phyloP scores from a whole-genome alignment of 2,113 vertebrate genomes.

The Suncus etruscus region DNA sequence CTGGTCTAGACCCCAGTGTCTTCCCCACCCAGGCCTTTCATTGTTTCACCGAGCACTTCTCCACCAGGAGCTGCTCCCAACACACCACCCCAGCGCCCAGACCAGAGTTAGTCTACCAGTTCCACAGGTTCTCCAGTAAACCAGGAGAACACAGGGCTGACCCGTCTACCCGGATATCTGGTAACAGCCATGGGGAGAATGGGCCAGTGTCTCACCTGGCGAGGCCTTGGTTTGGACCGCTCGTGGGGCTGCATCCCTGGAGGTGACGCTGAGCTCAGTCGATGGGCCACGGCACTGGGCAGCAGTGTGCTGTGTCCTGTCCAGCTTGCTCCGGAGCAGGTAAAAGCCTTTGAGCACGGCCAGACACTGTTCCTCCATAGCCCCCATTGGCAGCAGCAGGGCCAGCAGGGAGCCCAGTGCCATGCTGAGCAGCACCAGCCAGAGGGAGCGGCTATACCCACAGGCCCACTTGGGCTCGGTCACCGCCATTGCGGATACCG shows the following conservation, averaged over 20 bases:
- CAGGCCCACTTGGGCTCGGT: constrained; percentile 89
- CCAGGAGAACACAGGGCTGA: neutral
- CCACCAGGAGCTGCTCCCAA: no score
- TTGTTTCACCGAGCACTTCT: no score
- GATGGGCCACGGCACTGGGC: constrained; percentile 84
- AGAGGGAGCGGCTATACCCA: constrained; percentile 88
- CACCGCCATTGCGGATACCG: constrained; percentile 86
- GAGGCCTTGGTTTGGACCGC: constrained; percentile 89
- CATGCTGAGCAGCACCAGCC: constrained; percentile 88
- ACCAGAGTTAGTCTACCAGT: no score
- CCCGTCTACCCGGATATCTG: neutral
- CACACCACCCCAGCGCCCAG: no score
- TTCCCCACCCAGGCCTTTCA: no score
- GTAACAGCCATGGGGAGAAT: fast-evolving
- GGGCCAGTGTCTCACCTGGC: constrained; percentile 87
- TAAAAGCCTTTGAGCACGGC: constrained; percentile 88
- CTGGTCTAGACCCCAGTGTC: no score
- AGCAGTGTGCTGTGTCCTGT: constrained; percentile 66
- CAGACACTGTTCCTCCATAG: constrained; percentile 90
- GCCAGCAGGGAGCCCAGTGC: constrained; percentile 89
- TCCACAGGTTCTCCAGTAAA: neutral
- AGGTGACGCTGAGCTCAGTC: constrained; percentile 92
- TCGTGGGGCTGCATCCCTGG: constrained; percentile 88
- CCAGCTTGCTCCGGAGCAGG: constrained; percentile 89
- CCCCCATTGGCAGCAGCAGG: constrained; percentile 90